Evolutionary conservation across 2,888 invertebrate species (phyloP).

Genomic region (Leucophenga maculata): DNA sequence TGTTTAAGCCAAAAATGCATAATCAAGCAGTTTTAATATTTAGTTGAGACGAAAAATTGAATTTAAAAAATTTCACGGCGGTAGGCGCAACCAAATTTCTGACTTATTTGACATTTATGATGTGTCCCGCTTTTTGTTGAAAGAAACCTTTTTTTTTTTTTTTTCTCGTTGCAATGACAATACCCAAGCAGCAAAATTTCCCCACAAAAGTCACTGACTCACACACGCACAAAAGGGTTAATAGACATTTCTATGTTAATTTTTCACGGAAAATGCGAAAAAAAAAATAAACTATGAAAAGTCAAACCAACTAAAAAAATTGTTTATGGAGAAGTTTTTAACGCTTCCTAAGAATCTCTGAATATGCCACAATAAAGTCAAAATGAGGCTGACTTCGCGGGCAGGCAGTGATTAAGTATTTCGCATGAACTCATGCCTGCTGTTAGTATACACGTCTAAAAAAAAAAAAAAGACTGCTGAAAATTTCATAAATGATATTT

Average conservation of each 20-base stretch:
- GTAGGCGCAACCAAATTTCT: constrained; percentile 43
- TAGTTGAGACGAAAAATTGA: neutral
- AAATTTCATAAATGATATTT: neutral
- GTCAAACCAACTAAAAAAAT: constrained; percentile 7
- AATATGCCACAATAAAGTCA: constrained; percentile 19
- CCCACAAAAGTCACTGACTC: constrained; percentile 37
- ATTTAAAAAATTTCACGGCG: neutral
- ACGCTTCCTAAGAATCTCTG: neutral
- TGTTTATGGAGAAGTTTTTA: neutral
- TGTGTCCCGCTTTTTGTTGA: constrained; percentile 3
- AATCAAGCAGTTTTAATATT: neutral
- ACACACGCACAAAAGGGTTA: constrained; percentile 60
- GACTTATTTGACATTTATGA: constrained; percentile 65
- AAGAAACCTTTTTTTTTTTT: neutral
- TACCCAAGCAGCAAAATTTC: constrained; percentile 32
- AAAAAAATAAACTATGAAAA: constrained; percentile 24
- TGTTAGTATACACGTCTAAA: too few species aligned
- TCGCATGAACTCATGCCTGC: too few species aligned
- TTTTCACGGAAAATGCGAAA: constrained; percentile 31
- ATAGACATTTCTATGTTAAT: constrained; percentile 59
- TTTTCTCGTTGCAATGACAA: too few species aligned
- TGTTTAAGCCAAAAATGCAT: neutral
- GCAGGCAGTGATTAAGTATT: too few species aligned
- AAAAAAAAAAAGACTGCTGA: neutral
- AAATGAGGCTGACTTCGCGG: constrained; percentile 16